Conservation (phyloP, 1,140 invertebrate species). For the Papilio polytes region DNA sequence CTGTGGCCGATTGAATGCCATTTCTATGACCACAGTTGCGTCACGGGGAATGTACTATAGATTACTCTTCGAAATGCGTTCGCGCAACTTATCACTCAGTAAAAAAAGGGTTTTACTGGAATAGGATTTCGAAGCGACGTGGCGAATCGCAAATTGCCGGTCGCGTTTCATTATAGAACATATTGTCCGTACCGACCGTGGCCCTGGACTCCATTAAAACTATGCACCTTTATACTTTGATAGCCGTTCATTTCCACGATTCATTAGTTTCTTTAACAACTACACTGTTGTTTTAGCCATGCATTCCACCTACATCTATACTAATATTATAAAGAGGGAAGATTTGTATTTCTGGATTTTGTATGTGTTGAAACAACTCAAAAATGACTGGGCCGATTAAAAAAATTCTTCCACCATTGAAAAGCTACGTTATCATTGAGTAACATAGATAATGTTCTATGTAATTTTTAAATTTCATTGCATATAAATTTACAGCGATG, state of each 20-base stretch:
- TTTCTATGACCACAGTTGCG: background rate
- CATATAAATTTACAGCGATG: too few species aligned
- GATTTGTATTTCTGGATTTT: too few species aligned
- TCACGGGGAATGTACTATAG: too few species aligned
- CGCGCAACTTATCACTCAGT: background rate
- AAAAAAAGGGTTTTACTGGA: background rate
- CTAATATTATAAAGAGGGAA: too few species aligned
- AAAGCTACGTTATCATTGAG: too few species aligned
- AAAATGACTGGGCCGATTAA: too few species aligned
- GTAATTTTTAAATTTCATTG: too few species aligned
- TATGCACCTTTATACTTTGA: background rate
- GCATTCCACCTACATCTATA: background rate
- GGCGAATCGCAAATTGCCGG: constrained; percentile 33
- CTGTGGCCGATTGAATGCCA: background rate
- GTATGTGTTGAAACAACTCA: too few species aligned
- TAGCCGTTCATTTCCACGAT: constrained; percentile 1
- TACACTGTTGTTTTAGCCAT: background rate
- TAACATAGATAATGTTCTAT: too few species aligned
- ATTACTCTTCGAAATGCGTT: too few species aligned
- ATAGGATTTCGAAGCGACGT: constrained; percentile 32
- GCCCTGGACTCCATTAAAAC: background rate
- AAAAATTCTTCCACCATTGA: too few species aligned
- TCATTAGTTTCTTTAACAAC: background rate
- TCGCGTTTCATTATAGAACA: constrained; percentile 30
- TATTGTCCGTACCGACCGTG: background rate